These are phyloP conservation scores for Pelobates cultripes DNA, from an alignment of 2,797 vertebrate genomes.

Conservation along the genomic window DNA sequence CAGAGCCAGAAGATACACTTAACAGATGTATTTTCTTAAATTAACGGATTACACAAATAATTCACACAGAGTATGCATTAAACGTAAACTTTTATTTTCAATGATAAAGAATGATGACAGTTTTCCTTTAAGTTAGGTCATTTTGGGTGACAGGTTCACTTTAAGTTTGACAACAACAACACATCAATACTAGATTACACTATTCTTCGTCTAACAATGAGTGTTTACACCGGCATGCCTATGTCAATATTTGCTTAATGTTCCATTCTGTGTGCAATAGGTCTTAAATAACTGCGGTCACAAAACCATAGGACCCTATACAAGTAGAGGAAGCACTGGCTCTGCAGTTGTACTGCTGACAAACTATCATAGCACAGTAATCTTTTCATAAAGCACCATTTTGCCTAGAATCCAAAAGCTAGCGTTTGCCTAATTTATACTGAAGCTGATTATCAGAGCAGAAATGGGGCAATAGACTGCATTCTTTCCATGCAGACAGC, in stretches of 20 bases:
- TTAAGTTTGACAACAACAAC: not conserved
- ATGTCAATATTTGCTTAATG: constrained; percentile 2
- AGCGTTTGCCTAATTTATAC: constrained; percentile 61
- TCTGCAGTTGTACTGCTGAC: constrained; percentile 57
- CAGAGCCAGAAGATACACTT: no score
- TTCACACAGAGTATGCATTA: no score
- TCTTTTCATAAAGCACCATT: constrained; percentile 60
- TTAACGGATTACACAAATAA: no score
- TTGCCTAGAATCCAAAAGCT: constrained; percentile 61
- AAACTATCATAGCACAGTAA: constrained; percentile 50
- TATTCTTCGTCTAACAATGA: constrained; percentile 8
- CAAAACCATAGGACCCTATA: not conserved
- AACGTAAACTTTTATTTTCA: no score
- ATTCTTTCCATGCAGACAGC: constrained; percentile 61
- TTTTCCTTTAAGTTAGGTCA: no score
- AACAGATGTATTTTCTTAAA: no score
- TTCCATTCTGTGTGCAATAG: constrained; percentile 5
- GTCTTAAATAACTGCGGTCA: not conserved
- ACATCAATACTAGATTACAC: constrained; percentile 5
- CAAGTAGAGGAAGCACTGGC: constrained; percentile 38
- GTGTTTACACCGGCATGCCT: not conserved
- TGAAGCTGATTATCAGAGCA: constrained; percentile 59
- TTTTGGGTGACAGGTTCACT: not conserved
- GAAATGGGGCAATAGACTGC: constrained; percentile 50
- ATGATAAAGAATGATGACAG: no score